Conservation (phyloP, 2,797 vertebrate genomes). For the Ctenopoma multispine region DNA sequence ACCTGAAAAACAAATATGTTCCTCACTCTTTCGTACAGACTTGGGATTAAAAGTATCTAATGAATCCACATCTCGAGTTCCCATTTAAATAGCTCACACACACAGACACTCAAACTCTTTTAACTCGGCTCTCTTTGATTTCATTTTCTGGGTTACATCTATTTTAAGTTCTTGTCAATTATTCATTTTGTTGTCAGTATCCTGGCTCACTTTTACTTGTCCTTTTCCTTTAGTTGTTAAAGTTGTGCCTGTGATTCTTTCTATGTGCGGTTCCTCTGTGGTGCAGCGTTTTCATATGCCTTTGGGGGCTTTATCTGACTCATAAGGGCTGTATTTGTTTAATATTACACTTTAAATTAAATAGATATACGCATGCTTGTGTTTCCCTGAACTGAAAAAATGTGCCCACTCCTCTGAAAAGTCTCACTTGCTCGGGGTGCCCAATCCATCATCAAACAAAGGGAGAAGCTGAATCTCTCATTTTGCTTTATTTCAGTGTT, state of each 20-base stretch:
- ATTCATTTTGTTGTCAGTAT: constrained; percentile 69
- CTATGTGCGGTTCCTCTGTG: constrained; percentile 27
- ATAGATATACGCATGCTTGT: too few relatives aligned
- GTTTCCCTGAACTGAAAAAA: too few relatives aligned
- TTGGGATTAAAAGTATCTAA: constrained; percentile 36
- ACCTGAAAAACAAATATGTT: constrained; percentile 4
- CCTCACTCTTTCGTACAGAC: constrained; percentile 8
- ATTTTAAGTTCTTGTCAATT: constrained; percentile 76
- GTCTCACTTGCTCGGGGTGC: background rate
- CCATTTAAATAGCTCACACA: constrained; percentile 22
- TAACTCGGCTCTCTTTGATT: constrained; percentile 59
- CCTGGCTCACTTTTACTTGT: constrained; percentile 46
- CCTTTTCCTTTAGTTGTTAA: constrained; percentile 44
- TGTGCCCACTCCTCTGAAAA: constrained; percentile 4
- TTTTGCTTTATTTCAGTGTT: constrained; percentile 12
- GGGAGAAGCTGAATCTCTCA: constrained; percentile 13
- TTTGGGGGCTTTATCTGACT: constrained; percentile 31
- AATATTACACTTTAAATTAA: constrained; percentile 16
- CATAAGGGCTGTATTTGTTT: constrained; percentile 16
- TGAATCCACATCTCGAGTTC: constrained; percentile 39
- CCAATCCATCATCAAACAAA: constrained; percentile 29
- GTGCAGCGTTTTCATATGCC: constrained; percentile 44
- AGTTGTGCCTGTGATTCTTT: constrained; percentile 34
- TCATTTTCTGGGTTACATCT: constrained; percentile 68
- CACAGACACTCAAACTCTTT: background rate